These are phyloP conservation scores for Amiota communis DNA, from an alignment of 2,888 invertebrate genomes.

Conservation along the genomic window DNA sequence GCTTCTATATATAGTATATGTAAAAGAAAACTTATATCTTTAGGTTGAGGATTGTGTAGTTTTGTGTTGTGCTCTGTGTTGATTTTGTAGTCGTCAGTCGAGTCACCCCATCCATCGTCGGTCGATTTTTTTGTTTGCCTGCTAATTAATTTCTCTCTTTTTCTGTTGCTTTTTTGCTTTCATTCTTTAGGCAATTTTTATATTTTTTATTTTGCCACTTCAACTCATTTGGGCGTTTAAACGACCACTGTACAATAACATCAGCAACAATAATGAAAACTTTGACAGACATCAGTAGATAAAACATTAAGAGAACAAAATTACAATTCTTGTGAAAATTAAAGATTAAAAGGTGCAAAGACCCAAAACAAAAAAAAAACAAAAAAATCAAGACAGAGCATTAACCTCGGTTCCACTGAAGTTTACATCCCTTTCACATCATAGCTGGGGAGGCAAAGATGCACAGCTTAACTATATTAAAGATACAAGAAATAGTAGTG, in stretches of 20 bases:
- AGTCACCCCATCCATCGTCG: no score
- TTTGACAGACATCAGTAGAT: not conserved
- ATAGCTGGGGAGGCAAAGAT: no score
- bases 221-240: slow-evolving; percentile 7
- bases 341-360: slow-evolving; percentile 22
- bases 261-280: slow-evolving; percentile 4
- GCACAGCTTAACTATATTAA: no score
- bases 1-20: no score
- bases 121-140: slow-evolving; percentile 10
- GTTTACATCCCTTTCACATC: no score
- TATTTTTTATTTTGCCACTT: not conserved
- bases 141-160: slow-evolving; percentile 22
- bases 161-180: not conserved
- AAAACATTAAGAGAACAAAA: not conserved
- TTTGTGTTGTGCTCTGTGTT: not conserved
- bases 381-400: slow-evolving; percentile 9
- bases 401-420: no score
- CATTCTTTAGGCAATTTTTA: not conserved
- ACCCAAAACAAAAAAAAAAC: slow-evolving; percentile 12
- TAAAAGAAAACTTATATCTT: no score
- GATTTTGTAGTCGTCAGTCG: not conserved
- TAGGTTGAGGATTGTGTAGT: not conserved
- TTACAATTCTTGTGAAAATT: not conserved
- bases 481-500: no score
- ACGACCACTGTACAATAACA: not conserved